Evolutionary conservation across 2,113 vertebrate species (phyloP).

Genomic region (Chunga burmeisteri): DNA sequence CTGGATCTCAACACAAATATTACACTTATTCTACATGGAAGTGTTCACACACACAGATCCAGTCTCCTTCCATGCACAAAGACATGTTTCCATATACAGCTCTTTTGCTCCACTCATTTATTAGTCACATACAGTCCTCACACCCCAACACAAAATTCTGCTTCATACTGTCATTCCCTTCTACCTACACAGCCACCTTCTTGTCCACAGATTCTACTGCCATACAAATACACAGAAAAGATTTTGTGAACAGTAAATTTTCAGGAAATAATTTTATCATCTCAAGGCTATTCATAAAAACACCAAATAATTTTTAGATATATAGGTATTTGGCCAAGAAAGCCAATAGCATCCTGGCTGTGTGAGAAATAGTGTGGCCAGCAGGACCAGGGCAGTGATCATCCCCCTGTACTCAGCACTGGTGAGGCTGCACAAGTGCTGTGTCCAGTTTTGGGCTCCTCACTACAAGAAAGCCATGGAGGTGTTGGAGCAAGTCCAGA

Average conservation of each 20-base stretch:
- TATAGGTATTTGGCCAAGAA: not conserved
- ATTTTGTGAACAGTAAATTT: not conserved
- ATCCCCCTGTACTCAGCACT: not conserved
- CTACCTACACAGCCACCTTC: not conserved
- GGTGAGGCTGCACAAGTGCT: not conserved
- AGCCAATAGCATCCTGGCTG: not conserved
- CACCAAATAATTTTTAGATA: not conserved
- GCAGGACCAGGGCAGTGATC: not conserved
- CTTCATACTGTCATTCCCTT: not conserved
- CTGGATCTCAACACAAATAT: not conserved
- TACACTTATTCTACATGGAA: not conserved
- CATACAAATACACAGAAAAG: not conserved
- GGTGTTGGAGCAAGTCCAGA: rapidly evolving
- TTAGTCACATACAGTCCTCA: not conserved
- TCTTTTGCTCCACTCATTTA: not conserved
- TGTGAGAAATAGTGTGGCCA: not conserved
- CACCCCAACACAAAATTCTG: not conserved
- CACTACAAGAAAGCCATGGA: not conserved
- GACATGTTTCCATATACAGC: not conserved
- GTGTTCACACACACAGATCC: not conserved
- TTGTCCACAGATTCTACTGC: not conserved
- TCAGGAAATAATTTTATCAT: not conserved
- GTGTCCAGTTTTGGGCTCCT: not conserved
- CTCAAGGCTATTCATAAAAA: not conserved
- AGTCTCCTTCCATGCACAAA: not conserved